These are phyloP conservation scores for Cantharis lateralis DNA, from an alignment of 2,888 invertebrate species.

Conservation along the genomic window DNA sequence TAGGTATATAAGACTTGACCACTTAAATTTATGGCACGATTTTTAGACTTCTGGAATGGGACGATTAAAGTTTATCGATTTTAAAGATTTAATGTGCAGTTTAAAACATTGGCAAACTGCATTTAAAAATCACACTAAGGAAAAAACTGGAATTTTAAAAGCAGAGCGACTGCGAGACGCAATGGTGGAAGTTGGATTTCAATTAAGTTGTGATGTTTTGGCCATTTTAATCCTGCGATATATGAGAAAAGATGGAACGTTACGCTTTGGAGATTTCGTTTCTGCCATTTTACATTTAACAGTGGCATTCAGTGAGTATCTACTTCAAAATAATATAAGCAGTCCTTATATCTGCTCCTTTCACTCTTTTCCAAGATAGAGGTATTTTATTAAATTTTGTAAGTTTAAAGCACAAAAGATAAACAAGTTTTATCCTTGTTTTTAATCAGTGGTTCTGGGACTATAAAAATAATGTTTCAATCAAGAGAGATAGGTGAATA, in stretches of 20 bases:
- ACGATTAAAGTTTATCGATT: slow-evolving; percentile 80
- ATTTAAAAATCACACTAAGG: slow-evolving; percentile 87
- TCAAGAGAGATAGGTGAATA: no score
- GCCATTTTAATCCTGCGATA: slow-evolving; percentile 82
- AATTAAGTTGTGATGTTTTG: slow-evolving; percentile 82
- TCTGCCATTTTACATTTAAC: slow-evolving; percentile 87
- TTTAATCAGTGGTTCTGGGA: no score
- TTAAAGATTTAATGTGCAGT: slow-evolving; percentile 90
- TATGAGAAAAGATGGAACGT: slow-evolving; percentile 90
- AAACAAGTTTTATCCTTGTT: no score
- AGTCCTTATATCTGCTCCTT: no score
- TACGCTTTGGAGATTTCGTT: slow-evolving; percentile 90
- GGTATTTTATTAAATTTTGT: no score
- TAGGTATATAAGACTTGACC: neutral
- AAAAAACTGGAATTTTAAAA: slow-evolving; percentile 86
- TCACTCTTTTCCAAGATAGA: no score
- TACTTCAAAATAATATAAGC: neutral
- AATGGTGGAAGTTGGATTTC: slow-evolving; percentile 84
- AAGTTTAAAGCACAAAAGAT: no score
- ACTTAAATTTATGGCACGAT: neutral
- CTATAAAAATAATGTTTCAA: no score
- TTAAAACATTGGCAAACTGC: slow-evolving; percentile 89
- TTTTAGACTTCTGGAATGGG: slow-evolving; percentile 76
- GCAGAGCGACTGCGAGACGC: slow-evolving; percentile 86
- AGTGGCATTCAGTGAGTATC: slow-evolving; percentile 81